phyloP scores from a whole-genome alignment of 2,888 invertebrate species.

The Chaetogeoica ovagalla region DNA sequence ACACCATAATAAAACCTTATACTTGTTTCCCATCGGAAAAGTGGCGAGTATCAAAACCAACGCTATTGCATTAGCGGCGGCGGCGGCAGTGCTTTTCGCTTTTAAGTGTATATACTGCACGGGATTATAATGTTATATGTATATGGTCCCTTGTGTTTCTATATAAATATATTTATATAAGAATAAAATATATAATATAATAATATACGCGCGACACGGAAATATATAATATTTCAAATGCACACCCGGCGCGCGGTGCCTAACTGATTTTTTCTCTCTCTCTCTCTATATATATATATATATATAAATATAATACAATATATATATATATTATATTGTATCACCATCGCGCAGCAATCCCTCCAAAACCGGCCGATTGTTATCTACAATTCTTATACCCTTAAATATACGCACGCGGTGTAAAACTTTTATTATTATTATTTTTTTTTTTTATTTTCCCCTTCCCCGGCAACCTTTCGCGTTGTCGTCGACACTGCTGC shows the following conservation, averaged over 20 bases:
- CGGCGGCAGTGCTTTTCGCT: background rate
- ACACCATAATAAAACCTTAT: constrained; percentile 9
- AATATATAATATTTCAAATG: background rate
- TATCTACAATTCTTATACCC: constrained; percentile 34
- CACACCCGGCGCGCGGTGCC: constrained; percentile 2
- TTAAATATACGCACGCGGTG: background rate
- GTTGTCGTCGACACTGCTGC: constrained; percentile 39
- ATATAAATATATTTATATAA: too few species aligned
- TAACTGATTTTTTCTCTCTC: constrained; percentile 34
- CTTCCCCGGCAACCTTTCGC: constrained; percentile 31
- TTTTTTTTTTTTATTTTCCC: background rate
- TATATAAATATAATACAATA: too few species aligned
- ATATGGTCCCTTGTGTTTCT: too few species aligned
- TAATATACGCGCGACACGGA: too few species aligned
- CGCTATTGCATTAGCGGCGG: background rate
- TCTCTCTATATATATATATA: too few species aligned
- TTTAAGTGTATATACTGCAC: background rate
- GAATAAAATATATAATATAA: too few species aligned
- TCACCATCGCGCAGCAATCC: background rate
- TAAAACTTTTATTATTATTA: constrained; percentile 9
- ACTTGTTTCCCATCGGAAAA: constrained; percentile 29
- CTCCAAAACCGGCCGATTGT: constrained; percentile 18
- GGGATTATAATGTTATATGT: background rate
- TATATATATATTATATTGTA: too few species aligned
- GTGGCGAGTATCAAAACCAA: constrained; percentile 37